A percentile compares a stretch with the other conserved stretches of the same genome.
Conservation (phyloP, 2,113 vertebrate genomes). For the Psittacus erithacus region DNA sequence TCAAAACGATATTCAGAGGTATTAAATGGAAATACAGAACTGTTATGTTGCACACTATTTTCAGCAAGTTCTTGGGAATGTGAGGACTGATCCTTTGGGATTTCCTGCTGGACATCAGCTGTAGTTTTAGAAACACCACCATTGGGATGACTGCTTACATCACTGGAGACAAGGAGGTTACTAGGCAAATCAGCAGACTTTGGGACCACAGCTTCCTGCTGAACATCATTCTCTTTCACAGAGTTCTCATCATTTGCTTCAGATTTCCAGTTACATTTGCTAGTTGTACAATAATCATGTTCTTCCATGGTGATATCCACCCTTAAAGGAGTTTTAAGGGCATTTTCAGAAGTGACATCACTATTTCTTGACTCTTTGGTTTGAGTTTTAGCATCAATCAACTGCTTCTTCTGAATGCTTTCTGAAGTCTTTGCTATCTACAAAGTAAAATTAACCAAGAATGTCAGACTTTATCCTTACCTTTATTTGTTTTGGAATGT, state of each 20-base stretch:
- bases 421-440: slow-evolving; percentile 68
- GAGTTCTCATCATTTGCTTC: not conserved
- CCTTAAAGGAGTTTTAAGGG: slow-evolving; percentile 6
- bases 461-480: not conserved
- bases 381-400: slow-evolving; percentile 37
- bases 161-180: not conserved
- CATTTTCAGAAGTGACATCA: slow-evolving; percentile 44
- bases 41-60: slow-evolving; percentile 9
- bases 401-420: slow-evolving; percentile 58
- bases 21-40: slow-evolving; percentile 78
- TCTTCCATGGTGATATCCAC: slow-evolving; percentile 71
- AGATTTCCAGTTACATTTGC: slow-evolving; percentile 23
- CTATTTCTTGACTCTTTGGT: slow-evolving; percentile 56
- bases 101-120: not conserved
- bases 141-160: not conserved
- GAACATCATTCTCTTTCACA: not conserved
- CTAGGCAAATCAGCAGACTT: not conserved
- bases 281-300: slow-evolving; percentile 75
- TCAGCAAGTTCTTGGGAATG: slow-evolving; percentile 30
- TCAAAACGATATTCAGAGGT: slow-evolving; percentile 91
- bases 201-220: not conserved
- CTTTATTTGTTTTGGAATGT: accelerated
- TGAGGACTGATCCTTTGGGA: not conserved
- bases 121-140: not conserved
- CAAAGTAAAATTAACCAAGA: slow-evolving; percentile 19